Conservation (phyloP, 2,888 invertebrate genomes). For the Cepaea hortensis region DNA sequence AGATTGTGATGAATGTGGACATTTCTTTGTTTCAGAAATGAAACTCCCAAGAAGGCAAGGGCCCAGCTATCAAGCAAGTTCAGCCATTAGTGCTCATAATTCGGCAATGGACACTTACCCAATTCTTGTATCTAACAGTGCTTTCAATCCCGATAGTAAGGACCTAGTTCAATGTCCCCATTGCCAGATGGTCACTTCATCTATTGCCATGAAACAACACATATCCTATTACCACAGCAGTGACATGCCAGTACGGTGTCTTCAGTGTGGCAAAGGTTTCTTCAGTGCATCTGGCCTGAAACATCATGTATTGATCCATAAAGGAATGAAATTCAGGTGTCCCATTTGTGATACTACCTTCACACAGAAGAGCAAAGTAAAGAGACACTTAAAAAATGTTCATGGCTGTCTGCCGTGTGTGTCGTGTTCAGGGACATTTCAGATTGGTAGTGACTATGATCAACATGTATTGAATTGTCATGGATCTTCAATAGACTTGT, state of each 20-base stretch:
- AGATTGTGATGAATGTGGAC: constrained; percentile 24
- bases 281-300: constrained; percentile 37
- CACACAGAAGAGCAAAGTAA: constrained; percentile 44
- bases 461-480: constrained; percentile 36
- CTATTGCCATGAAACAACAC: constrained; percentile 39
- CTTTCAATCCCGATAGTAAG: not conserved
- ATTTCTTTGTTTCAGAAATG: constrained; percentile 22
- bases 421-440: constrained; percentile 27
- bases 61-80: constrained; percentile 3
- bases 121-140: not conserved
- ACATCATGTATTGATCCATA: constrained; percentile 32
- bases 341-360: constrained; percentile 43
- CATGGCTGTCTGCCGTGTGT: constrained; percentile 33
- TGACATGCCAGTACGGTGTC: constrained; percentile 34
- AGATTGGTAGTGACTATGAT: constrained; percentile 29
- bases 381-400: constrained; percentile 34
- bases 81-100: constrained; percentile 4
- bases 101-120: not conserved
- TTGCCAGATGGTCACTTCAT: constrained; percentile 20
- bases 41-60: constrained; percentile 13
- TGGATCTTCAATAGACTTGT: not conserved
- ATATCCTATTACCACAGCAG: constrained; percentile 28
- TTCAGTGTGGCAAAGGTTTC: constrained; percentile 41
- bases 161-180: constrained; percentile 19
- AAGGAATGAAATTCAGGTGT: constrained; percentile 32